Evolutionary conservation across 2,113 vertebrate genomes (phyloP).

Genomic region (Strix uralensis): DNA sequence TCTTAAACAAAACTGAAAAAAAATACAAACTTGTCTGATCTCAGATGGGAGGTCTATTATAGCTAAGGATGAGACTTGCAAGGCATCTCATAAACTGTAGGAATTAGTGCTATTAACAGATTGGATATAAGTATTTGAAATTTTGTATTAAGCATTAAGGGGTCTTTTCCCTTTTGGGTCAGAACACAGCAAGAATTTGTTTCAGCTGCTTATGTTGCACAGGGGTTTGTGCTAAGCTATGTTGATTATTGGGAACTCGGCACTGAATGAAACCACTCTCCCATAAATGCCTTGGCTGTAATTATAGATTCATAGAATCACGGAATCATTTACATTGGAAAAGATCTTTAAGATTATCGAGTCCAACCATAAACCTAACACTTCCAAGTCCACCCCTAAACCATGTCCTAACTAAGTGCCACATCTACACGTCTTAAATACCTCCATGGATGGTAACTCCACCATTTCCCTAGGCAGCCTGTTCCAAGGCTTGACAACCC

Average conservation of each 20-base stretch:
- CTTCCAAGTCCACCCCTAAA: background rate
- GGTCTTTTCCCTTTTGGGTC: background rate
- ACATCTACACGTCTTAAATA: too few relatives aligned
- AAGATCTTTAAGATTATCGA: background rate
- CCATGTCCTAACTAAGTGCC: too few relatives aligned
- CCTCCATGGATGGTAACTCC: too few relatives aligned
- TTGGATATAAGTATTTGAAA: background rate
- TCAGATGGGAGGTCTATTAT: background rate
- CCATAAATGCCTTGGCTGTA: background rate
- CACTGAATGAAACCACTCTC: background rate
- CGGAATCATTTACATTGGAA: background rate
- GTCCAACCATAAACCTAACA: background rate
- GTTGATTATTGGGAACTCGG: background rate
- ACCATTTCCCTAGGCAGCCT: too few relatives aligned
- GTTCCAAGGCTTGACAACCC: too few relatives aligned
- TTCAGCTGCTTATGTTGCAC: background rate
- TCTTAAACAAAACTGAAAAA: background rate
- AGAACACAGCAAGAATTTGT: background rate
- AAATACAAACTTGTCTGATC: background rate
- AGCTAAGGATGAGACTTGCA: background rate
- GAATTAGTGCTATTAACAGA: background rate
- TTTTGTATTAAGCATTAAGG: background rate
- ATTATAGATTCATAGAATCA: background rate
- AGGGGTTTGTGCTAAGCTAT: background rate
- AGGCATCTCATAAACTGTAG: background rate